Conservation (phyloP, 2,888 invertebrate genomes). For the Cepaea hortensis region DNA sequence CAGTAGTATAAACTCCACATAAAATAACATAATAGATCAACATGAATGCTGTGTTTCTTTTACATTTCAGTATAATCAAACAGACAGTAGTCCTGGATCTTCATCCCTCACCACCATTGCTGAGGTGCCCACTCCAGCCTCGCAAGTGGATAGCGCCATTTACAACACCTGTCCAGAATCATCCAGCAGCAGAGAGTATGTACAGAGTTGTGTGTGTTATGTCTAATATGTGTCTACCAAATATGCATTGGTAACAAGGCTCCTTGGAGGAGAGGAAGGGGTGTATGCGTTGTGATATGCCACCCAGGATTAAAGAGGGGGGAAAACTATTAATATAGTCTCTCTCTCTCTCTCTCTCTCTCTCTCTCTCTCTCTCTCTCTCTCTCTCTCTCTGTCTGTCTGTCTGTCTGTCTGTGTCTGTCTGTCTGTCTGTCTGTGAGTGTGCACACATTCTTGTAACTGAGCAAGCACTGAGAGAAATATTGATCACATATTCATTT, state of each 20-base stretch:
- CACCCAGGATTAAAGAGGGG: too few species aligned
- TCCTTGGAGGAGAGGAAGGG: not conserved
- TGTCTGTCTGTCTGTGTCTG: too few species aligned
- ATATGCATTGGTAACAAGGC: not conserved
- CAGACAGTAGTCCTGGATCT: not conserved
- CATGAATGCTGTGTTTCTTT: not conserved
- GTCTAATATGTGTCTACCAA: not conserved
- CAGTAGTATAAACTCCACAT: too few species aligned
- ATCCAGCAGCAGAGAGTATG: constrained; percentile 16
- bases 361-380: too few species aligned
- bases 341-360: too few species aligned
- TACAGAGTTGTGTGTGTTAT: not conserved
- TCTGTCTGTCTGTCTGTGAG: too few species aligned
- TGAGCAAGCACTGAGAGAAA: too few species aligned
- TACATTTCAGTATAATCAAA: not conserved
- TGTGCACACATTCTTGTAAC: too few species aligned
- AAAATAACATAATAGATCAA: not conserved
- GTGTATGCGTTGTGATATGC: too few species aligned
- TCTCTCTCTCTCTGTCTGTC: too few species aligned
- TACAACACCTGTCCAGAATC: not conserved
- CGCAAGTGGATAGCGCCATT: not conserved
- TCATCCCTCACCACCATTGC: not conserved
- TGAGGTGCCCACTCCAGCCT: constrained; percentile 18
- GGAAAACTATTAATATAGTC: too few species aligned
- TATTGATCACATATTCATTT: too few species aligned